Base-by-base conservation (phyloP, 2,797 vertebrate species). In the Bradypodion ventrale region DNA sequence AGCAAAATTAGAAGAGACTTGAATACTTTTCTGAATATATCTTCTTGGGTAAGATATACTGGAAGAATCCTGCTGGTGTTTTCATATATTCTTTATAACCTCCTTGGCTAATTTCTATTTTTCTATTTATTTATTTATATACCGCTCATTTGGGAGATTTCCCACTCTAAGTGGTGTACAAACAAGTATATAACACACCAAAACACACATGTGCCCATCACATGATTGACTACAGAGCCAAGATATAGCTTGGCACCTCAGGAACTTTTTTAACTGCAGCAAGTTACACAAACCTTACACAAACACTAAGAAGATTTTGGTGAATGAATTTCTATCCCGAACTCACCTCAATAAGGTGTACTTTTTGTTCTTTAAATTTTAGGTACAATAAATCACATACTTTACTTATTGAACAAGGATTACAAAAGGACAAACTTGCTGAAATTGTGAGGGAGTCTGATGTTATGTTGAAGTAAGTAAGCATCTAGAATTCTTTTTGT, bases 341-440 rank as follows among this genome's bases (percentile, higher is more conserved):
- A 9, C 19, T 40, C 52, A 68, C 16, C 4, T 15, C 29, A 68
- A 29, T 46, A 76, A 80, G 16, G 27, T 35, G 3, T 72, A 66
- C 56, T n/a, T 29, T 66, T 73, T 59, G 37, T 44, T 52, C 60
- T 66, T 90, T 75, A 70, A 84, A 32, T 88, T 90, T 72, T 90
- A 99, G 98, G 98, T 99, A 99, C 92, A 98, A 97, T 82, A 98
- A 99, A 91, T 98, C 98, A 32, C 98, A 99, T 92, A 93, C 97
- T 7, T 94, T 99, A 49, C 97, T 99, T 42, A 95, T 99, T 92
- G 98, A 99, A 83, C 98, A 99, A 94, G 96, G 96, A 78, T 87
- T 99, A 89, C 96, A 97, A 83, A 98, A 95, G 91, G 96, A 97
- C 73, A 98, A 97, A 88, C 94, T 99, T 75, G 89, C 96, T 7